Evolutionary conservation across 1,140 invertebrate species (phyloP), one percentile per base, ranked within the genome.

Genomic region (Stegodyphus dumicola): DNA sequence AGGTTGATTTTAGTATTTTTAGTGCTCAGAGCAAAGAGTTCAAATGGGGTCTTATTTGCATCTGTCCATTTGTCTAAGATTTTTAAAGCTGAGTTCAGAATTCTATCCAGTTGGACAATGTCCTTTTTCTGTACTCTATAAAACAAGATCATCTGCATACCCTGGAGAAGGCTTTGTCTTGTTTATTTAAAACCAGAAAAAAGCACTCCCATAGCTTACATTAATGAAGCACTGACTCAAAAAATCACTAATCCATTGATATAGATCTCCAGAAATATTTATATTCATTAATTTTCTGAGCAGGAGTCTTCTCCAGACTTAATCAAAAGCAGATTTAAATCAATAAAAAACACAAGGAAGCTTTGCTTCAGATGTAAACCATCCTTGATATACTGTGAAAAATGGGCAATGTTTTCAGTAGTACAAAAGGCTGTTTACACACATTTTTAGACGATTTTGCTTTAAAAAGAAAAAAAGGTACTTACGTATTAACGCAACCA

Each of bases 21-120:
- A 3, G 15, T 74, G 17, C 71, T 74, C 13, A 54, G 17, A 54
- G 51, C n/a, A 54, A 74, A 74, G 33, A 74, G 52, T 74, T 74
- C 71, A 74, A 11, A 74, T 13, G 9, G 15, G 5, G 15, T 74
- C 15, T 54, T n/a, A 53, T 74, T 15, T 74, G n/a, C n/a, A n/a
- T n/a, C n/a, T n/a, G n/a, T n/a, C n/a, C n/a, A n/a, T n/a, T n/a
- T n/a, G n/a, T 48, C 9, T 18, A 11, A 2, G n/a, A 53, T 74
- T 33, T 74, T 71, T 10, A 51, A 49, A 15, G 9, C 9, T 15
- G 15, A 33, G 18, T 10, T 49, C 11, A 13, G 51, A 11, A 49
- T 18, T 71, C 15, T 49, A 0, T 13, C 51, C 69, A 11, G 51
- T 0, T 7, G 6, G 7, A 9, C 10, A 52, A 2, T 49, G 13